A percentile compares a stretch with the other conserved stretches of the same genome.
phyloP scores from a whole-genome alignment of 2,888 invertebrate species.

The Drosophila mimica region DNA sequence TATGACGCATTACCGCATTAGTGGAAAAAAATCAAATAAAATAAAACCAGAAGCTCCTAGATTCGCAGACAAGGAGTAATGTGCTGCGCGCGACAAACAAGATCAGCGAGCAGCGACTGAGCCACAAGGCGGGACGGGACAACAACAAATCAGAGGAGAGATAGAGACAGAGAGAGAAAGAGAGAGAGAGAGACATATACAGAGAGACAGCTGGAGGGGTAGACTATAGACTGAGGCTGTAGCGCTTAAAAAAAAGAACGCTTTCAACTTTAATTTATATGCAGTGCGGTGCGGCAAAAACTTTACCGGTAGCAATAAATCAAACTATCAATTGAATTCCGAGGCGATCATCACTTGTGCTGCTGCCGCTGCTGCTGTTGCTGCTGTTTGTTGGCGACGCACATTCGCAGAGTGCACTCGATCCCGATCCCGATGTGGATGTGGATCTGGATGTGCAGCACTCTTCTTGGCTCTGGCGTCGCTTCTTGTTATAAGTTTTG shows the following conservation, averaged over 20 bases:
- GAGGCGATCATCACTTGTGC: conserved; percentile 82
- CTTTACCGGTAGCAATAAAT: conserved; percentile 84
- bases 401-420: conserved; percentile 16
- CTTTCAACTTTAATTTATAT: conserved; percentile 77
- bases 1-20: conserved; percentile 56
- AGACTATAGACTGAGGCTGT: conserved; percentile 10
- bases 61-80: conserved; percentile 61
- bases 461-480: conserved; percentile 37
- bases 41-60: conserved; percentile 80
- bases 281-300: conserved; percentile 68
- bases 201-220: conserved; percentile 4
- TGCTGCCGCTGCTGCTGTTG: conserved; percentile 5
- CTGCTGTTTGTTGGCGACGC: conserved; percentile 7
- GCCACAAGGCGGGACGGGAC: conserved; percentile 12
- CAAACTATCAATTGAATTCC: conserved; percentile 85
- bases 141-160: background rate
- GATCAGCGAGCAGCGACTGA: conserved; percentile 74
- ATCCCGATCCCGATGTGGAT: conserved; percentile 36
- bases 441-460: conserved; percentile 1
- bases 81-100: conserved; percentile 78
- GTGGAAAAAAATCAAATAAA: background rate
- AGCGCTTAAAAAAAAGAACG: conserved; percentile 48
- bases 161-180: background rate
- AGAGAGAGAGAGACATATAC: background rate
- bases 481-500: conserved; percentile 77